Evolutionary conservation across 2,113 vertebrate species (phyloP).

Genomic region (Scopus umbretta): DNA sequence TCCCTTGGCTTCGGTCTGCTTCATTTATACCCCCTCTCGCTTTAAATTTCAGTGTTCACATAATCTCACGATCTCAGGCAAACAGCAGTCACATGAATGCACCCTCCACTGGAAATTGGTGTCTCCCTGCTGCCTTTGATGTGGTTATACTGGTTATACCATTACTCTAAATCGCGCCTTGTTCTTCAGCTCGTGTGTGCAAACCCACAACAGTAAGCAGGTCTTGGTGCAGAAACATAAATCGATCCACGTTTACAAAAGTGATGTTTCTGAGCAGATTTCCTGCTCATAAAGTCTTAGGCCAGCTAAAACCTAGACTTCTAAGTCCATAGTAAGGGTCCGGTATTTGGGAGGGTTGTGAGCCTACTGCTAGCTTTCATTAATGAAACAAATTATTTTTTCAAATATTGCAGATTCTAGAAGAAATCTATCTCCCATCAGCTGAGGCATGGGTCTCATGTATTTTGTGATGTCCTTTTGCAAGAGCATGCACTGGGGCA

Average conservation of each 20-base stretch:
- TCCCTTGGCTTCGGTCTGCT: not conserved
- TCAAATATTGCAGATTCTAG: not conserved
- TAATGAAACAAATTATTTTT: not conserved
- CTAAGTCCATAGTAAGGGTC: not conserved
- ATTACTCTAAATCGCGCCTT: not conserved
- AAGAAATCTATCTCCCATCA: not conserved
- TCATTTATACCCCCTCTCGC: not conserved
- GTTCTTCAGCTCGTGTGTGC: not conserved
- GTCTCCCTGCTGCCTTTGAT: not conserved
- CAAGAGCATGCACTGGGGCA: not conserved
- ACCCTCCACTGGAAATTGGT: not conserved
- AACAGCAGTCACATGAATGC: not conserved
- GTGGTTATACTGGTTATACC: not conserved
- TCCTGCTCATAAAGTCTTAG: not conserved
- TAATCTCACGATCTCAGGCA: not conserved
- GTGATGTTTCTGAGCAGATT: not conserved
- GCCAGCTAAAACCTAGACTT: not conserved
- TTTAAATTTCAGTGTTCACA: not conserved
- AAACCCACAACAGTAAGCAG: not conserved
- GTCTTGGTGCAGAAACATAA: not conserved
- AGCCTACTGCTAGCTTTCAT: not conserved
- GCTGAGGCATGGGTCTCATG: not conserved
- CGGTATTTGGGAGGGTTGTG: not conserved
- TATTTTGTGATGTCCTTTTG: not conserved
- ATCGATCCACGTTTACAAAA: rapidly evolving